phyloP scores from a whole-genome alignment of 2,888 invertebrate species.

The Oxytorus armatus region DNA sequence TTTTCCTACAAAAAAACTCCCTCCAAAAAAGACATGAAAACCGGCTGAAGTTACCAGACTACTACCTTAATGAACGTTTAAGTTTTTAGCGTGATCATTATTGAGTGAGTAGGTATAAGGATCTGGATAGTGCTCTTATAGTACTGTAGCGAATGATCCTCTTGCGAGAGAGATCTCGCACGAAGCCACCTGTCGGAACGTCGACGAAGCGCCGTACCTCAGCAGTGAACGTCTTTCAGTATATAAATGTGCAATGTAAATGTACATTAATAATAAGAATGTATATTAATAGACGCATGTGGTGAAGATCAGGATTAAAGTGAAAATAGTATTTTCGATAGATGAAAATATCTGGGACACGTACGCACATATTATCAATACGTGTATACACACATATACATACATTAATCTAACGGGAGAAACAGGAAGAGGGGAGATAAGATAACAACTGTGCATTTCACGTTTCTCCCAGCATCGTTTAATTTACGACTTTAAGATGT shows the following conservation, averaged over 20 bases:
- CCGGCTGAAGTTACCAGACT: no score
- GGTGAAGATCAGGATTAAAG: neutral
- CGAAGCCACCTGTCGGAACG: no score
- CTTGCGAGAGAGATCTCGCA: no score
- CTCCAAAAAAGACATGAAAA: no score
- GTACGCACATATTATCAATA: neutral
- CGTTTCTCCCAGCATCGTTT: slow-evolving; percentile 21
- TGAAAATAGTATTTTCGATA: slow-evolving; percentile 8
- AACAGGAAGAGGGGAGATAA: slow-evolving; percentile 52
- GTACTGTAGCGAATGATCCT: no score
- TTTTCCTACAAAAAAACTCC: no score
- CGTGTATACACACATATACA: neutral
- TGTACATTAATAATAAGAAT: neutral
- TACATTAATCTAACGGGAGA: slow-evolving; percentile 25
- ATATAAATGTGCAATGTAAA: neutral
- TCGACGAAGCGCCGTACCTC: no score
- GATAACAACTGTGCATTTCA: slow-evolving; percentile 51
- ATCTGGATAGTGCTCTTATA: no score
- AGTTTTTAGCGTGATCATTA: no score
- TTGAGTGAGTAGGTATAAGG: no score
- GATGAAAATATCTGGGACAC: slow-evolving; percentile 29
- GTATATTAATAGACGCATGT: neutral
- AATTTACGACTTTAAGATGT: slow-evolving; percentile 51
- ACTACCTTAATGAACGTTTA: no score
- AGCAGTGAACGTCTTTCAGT: neutral